Base-by-base conservation (phyloP, 2,797 vertebrate species). In the Rachycentron canadum region DNA sequence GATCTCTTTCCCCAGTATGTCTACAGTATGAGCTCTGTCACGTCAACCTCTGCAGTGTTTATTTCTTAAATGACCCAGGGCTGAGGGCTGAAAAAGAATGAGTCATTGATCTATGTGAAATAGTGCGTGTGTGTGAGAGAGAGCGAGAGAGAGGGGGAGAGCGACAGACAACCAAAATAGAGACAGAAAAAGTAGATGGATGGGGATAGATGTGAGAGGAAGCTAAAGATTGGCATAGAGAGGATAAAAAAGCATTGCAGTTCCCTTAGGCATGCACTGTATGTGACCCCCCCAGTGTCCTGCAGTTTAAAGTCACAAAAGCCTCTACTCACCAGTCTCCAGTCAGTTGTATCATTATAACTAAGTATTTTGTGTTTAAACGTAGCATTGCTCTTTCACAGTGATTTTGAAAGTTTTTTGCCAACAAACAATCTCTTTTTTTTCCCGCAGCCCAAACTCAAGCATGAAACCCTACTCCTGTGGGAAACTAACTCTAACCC, bases 91-190 rank as follows among this genome's bases (percentile, higher is more conserved):
- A 72, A 81, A 80, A 83, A 78, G 56, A 85, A 86, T 79, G 65
- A 85, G 74, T 84, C 82, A 85, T 71, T 83, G 76, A 85, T 88
- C 59, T 63, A 34, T 73, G 79, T 47, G 58, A n/a, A n/a, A 63
- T 74, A 34, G 41, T 69, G 43, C 49, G 28, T 41, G n/a, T 32
- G 40, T 50, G 43, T 63, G 57, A 71, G 14, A 28, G 41, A 67
- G 2, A 53, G 30, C 47, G 5, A 23, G 55, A 69, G 0, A 2
- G 59, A 41, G 17, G 41, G 17, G 5, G 58, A 78, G 17, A 49
- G 16, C 67, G 41, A 23, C 32, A 61, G n/a, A n/a, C 32, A 32
- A 32, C 3, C 32, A 3, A 32, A 32, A 32, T 32, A 7, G 32
- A 32, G 3, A 32, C 7, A 32, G 32, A 32, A 32, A 32, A 32